phyloP scores from a whole-genome alignment of 2,888 invertebrate genomes.

The Diabrotica balteata region DNA sequence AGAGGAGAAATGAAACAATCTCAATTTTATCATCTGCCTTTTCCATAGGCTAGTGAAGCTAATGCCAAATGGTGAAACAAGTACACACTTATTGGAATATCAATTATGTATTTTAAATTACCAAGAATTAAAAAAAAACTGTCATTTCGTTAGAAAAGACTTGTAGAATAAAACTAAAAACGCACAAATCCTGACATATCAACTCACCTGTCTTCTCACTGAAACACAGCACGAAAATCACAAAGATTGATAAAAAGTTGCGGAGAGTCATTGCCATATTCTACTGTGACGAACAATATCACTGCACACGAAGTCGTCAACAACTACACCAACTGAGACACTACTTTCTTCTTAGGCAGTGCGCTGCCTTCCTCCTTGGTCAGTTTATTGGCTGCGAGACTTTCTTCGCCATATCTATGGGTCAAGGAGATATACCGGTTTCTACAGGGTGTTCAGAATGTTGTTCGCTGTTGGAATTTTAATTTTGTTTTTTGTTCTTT shows the following conservation, averaged over 20 bases:
- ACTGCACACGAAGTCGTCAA: slow-evolving; percentile 37
- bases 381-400: slow-evolving; percentile 44
- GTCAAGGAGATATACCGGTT: slow-evolving; percentile 50
- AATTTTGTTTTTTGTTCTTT: slow-evolving; percentile 4
- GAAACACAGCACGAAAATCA: slow-evolving; percentile 39
- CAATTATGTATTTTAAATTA: no score
- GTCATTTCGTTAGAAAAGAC: no score
- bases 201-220: slow-evolving; percentile 23
- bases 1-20: no score
- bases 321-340: slow-evolving; percentile 33
- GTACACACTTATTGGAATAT: no score
- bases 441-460: slow-evolving; percentile 20
- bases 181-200: no score
- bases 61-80: no score
- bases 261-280: slow-evolving; percentile 39
- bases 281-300: slow-evolving; percentile 29
- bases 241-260: slow-evolving; percentile 30
- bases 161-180: no score
- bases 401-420: slow-evolving; percentile 48
- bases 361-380: slow-evolving; percentile 42
- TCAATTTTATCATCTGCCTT: no score
- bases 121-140: no score
- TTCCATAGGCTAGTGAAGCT: no score
- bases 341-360: slow-evolving; percentile 45
- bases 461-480: slow-evolving; percentile 5